Base-by-base conservation (phyloP, 2,113 vertebrate genomes). In the Leptocoma aspasia region DNA sequence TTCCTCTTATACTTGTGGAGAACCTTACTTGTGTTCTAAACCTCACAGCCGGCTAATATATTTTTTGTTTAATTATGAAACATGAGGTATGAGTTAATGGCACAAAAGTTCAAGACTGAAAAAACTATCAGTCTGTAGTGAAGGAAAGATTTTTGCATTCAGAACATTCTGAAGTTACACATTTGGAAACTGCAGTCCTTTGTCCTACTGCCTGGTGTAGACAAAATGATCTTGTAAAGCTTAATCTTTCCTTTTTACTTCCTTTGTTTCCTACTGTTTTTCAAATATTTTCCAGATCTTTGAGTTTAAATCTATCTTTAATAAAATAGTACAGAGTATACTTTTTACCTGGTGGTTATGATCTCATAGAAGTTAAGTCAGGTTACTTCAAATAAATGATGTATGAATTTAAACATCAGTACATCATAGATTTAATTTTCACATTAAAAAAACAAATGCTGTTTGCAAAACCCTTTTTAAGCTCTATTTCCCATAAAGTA, bases 181-280 rank as follows among this genome's bases (percentile, higher is more conserved):
- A 7, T 63, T 89, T 2, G 1, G 41, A 84, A 92, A 92, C 23
- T 64, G 1, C 21, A 42, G 16, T 57, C 19, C 2, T 23, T 15
- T 56, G 2, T 7, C 4, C 8, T 3, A 1, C 13, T 65, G 28
- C 22, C 17, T 2, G 0, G 5, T 85, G 41, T 7, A 82, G 15
- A 85, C 8, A 50, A 76, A 85, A 85, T 19, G 0, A 39, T 77
- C 73, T 73, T 61, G 14, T 57, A 61, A 80, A 76, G 3, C 13
- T 53, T 76, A 73, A 42, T 80, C 18, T 82, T 71, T 79, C 11
- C 3, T 68, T 84, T 86, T 68, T 50, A 8, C 1, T 75, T 91
- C 6, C 7, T 79, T 64, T 39, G 3, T 5, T 24, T 89, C 37
- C 18, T 82, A 27, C 24, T 61, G 18, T n/a, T 82, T 39, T 28